Evolutionary conservation across 2,113 vertebrate species (phyloP).

Genomic region (Scolopax mira): DNA sequence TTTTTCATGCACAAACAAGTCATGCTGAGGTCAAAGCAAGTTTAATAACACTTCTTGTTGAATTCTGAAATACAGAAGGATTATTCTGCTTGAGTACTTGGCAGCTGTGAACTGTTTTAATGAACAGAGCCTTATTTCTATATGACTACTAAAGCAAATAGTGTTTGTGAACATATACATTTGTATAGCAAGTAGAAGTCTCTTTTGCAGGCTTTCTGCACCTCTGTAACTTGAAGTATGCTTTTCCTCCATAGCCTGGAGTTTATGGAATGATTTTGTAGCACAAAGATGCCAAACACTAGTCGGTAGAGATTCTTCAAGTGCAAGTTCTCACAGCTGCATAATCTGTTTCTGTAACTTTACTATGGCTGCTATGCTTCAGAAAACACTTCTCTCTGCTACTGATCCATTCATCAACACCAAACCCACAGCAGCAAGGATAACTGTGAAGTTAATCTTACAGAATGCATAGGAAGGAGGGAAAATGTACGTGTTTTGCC

Average conservation of each 20-base stretch:
- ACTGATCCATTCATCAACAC: neutral
- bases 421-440: neutral
- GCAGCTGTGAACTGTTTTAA: neutral
- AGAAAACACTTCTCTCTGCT: neutral
- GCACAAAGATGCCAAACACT: neutral
- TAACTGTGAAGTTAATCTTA: neutral
- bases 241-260: neutral
- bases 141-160: neutral
- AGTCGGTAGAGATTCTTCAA: neutral
- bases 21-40: neutral
- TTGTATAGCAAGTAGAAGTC: neutral
- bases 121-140: neutral
- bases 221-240: neutral
- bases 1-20: neutral
- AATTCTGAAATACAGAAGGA: neutral
- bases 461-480: neutral
- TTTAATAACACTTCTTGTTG: neutral
- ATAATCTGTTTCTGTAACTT: neutral
- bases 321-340: neutral
- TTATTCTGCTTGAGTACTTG: neutral
- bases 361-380: neutral
- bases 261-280: neutral
- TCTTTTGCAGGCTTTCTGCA: neutral
- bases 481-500: neutral
- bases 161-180: neutral